A percentile compares a stretch with the other conserved stretches of the same genome.
These are phyloP conservation scores for Dichetophora obliterata DNA, from an alignment of 2,888 invertebrate species.

Conservation along the genomic window DNA sequence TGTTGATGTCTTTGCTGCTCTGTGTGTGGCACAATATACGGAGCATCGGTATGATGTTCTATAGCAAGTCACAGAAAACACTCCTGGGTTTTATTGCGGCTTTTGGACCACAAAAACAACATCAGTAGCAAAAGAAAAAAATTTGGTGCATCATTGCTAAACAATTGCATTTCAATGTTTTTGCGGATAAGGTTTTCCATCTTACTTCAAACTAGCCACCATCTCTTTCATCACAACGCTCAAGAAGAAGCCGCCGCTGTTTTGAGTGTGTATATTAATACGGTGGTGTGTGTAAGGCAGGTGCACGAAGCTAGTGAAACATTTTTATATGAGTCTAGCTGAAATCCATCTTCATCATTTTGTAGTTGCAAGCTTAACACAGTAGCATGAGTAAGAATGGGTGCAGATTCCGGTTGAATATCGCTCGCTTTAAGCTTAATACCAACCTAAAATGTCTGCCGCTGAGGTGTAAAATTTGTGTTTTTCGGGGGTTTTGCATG, in stretches of 20 bases:
- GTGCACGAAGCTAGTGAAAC: not conserved
- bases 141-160: slow-evolving; percentile 28
- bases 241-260: not conserved
- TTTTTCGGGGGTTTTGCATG: not conserved
- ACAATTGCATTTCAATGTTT: slow-evolving; percentile 44
- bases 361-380: not conserved
- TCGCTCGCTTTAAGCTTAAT: too few relatives aligned
- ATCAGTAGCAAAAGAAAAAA: not conserved
- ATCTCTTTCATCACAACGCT: not conserved
- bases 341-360: slow-evolving; percentile 45
- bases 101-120: slow-evolving; percentile 21
- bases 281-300: not conserved
- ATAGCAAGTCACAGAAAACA: not conserved
- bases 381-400: too few relatives aligned
- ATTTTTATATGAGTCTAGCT: not conserved
- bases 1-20: not conserved
- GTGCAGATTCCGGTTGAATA: too few relatives aligned
- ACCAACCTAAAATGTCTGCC: too few relatives aligned
- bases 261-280: not conserved
- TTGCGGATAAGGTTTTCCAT: slow-evolving; percentile 29
- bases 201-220: not conserved
- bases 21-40: too few relatives aligned
- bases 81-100: slow-evolving; percentile 34
- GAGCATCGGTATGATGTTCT: not conserved
- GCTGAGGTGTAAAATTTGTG: not conserved